Evolutionary conservation across 2,113 vertebrate genomes (phyloP).

Genomic region (Coryphaenoides rupestris): DNA sequence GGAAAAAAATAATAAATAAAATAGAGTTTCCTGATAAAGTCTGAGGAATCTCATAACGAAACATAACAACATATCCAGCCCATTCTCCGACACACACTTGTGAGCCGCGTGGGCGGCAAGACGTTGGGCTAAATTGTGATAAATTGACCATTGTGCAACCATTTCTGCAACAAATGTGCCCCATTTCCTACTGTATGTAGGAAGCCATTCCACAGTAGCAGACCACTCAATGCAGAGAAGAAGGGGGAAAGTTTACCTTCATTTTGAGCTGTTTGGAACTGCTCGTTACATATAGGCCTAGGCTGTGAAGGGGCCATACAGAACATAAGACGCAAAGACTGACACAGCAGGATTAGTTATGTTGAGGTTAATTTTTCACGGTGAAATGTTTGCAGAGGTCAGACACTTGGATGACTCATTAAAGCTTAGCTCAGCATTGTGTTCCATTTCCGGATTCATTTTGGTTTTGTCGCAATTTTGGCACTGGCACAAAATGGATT

Average conservation of each 20-base stretch:
- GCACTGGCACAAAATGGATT: not conserved
- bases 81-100: conserved; percentile 1
- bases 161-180: conserved; percentile 1
- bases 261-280: no score
- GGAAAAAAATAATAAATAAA: no score
- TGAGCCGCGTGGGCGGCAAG: not conserved
- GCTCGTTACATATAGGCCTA: no score
- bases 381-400: not conserved
- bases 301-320: no score
- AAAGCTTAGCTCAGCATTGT: not conserved
- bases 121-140: not conserved
- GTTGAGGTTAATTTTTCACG: not conserved
- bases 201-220: not conserved
- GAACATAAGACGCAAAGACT: no score
- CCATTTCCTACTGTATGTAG: not conserved
- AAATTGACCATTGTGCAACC: not conserved
- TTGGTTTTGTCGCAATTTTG: not conserved
- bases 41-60: not conserved
- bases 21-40: no score
- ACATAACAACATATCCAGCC: not conserved
- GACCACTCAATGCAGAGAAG: not conserved
- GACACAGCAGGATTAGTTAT: no score
- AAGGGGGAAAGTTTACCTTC: no score
- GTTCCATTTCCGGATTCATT: not conserved
- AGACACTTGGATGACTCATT: not conserved